A percentile compares a stretch with the other conserved stretches of the same genome.
These are phyloP conservation scores for Coelopa frigida DNA, from an alignment of 1,140 invertebrate species.

Conservation along the genomic window DNA sequence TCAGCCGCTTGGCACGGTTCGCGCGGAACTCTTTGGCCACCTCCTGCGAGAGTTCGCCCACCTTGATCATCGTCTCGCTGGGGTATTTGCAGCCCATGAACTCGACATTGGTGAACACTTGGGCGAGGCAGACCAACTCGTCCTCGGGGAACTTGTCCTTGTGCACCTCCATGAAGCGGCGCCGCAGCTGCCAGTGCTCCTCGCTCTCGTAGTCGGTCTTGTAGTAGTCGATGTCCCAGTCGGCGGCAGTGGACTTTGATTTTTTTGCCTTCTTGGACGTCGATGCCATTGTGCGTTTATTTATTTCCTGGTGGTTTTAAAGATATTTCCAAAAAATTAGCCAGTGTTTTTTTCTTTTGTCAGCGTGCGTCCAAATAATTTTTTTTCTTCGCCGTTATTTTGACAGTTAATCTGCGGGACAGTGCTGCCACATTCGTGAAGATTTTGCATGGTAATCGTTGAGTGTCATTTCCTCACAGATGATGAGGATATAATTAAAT, in stretches of 20 bases:
- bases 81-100: slow-evolving; percentile 82
- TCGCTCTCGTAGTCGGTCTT: slow-evolving; percentile 67
- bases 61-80: slow-evolving; percentile 65
- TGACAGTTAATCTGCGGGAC: too few relatives aligned
- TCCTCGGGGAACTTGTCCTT: slow-evolving; percentile 65
- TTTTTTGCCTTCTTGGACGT: slow-evolving; percentile 11
- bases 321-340: too few relatives aligned
- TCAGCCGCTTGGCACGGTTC: slow-evolving; percentile 58
- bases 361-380: too few relatives aligned
- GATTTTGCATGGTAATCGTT: too few relatives aligned
- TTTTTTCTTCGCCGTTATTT: too few relatives aligned
- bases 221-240: slow-evolving; percentile 60
- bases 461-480: too few relatives aligned
- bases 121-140: slow-evolving; percentile 69
- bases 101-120: slow-evolving; percentile 77
- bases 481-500: too few relatives aligned
- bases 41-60: slow-evolving; percentile 65
- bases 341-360: too few relatives aligned
- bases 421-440: too few relatives aligned
- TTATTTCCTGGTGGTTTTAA: too few relatives aligned
- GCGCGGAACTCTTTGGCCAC: slow-evolving; percentile 59
- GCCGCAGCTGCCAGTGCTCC: slow-evolving; percentile 73
- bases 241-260: slow-evolving; percentile 21
- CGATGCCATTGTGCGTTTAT: too few relatives aligned
- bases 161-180: slow-evolving; percentile 66